Evolutionary conservation across 2,888 invertebrate genomes (phyloP).

Genomic region (Smittia sp.): DNA sequence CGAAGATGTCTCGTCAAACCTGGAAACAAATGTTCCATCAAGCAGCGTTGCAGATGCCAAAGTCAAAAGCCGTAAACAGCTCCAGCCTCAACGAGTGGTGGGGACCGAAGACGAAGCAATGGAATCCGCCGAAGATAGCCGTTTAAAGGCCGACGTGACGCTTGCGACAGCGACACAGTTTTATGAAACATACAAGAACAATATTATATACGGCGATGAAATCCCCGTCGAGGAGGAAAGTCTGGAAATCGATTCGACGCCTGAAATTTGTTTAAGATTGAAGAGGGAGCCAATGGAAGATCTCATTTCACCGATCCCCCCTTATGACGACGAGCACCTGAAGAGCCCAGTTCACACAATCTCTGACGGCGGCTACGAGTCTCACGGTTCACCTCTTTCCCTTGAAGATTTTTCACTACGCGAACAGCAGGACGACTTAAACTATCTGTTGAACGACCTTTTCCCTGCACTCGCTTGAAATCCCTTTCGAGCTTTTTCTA

Average conservation of each 20-base stretch:
- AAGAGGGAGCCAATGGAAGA: slow-evolving; percentile 43
- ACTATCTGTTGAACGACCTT: slow-evolving; percentile 71
- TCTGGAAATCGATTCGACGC: slow-evolving; percentile 49
- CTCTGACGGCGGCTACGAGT: slow-evolving; percentile 68
- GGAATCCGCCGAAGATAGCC: slow-evolving; percentile 71
- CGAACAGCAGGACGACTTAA: slow-evolving; percentile 57
- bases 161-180: neutral
- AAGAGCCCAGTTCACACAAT: slow-evolving; percentile 47
- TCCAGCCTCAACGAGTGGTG: slow-evolving; percentile 71
- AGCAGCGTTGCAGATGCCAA: slow-evolving; percentile 61
- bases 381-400: slow-evolving; percentile 59
- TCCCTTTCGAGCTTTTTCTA: too few species aligned
- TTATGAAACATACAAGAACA: slow-evolving; percentile 11
- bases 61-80: slow-evolving; percentile 55
- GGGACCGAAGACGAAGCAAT: slow-evolving; percentile 79
- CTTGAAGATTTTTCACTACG: neutral
- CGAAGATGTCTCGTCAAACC: slow-evolving; percentile 69
- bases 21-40: slow-evolving; percentile 62
- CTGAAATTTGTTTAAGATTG: slow-evolving; percentile 46
- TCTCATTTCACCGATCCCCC: slow-evolving; percentile 45
- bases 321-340: slow-evolving; percentile 28
- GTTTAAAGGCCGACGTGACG: slow-evolving; percentile 51
- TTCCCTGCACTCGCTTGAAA: slow-evolving; percentile 69
- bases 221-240: slow-evolving; percentile 55
- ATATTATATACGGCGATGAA: slow-evolving; percentile 57